These are phyloP conservation scores for Thrips palmi DNA, from an alignment of 1,140 invertebrate genomes.

Conservation along the genomic window DNA sequence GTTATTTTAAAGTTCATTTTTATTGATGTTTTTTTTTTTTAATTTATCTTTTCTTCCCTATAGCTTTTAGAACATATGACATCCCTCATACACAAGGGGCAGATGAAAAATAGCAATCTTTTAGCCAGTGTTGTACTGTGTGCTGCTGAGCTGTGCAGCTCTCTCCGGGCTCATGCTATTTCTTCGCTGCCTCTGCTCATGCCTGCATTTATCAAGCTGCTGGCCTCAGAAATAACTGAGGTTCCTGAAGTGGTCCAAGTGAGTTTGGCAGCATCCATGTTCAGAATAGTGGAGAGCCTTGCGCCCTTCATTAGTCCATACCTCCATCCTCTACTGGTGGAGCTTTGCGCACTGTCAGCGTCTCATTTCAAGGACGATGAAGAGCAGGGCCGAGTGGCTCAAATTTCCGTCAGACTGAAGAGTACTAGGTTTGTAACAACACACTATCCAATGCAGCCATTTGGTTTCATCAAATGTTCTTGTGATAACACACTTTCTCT, in stretches of 20 bases:
- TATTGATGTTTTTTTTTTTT: conserved; percentile 11
- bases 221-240: too few species aligned
- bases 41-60: too few species aligned
- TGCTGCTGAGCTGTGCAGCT: conserved; percentile 56
- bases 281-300: conserved; percentile 62
- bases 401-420: too few species aligned
- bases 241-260: conserved; percentile 29
- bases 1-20: not conserved
- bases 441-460: not conserved
- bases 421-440: too few species aligned
- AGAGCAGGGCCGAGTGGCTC: conserved; percentile 11
- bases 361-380: conserved; percentile 4
- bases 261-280: conserved; percentile 50
- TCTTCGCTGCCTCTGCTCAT: conserved; percentile 53
- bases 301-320: conserved; percentile 69
- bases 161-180: conserved; percentile 53
- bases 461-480: conserved; percentile 1
- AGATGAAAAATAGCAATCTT: conserved; percentile 20
- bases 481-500: conserved; percentile 8
- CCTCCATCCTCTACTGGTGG: conserved; percentile 49
- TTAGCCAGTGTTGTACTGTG: conserved; percentile 58
- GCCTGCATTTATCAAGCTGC: conserved; percentile 48
- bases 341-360: conserved; percentile 35
- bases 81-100: conserved; percentile 39
- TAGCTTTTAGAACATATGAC: too few species aligned